Evolutionary conservation across 2,113 vertebrate genomes (phyloP).

Genomic region (Hipposideros armiger): DNA sequence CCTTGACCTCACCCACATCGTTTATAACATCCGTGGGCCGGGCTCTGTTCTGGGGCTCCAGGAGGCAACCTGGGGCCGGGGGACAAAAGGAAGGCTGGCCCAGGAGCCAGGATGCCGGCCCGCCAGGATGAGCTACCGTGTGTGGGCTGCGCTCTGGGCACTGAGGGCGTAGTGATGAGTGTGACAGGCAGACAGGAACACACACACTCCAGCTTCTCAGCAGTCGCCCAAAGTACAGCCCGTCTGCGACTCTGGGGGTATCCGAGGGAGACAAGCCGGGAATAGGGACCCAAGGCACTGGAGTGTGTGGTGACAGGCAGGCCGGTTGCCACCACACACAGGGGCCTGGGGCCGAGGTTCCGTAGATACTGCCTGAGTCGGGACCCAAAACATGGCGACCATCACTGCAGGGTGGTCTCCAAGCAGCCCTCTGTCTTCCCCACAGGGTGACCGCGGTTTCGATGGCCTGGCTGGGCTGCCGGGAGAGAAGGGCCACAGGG

Average conservation of each 20-base stretch:
- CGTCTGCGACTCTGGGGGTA: rapidly evolving
- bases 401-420: rapidly evolving
- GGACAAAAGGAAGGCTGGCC: neutral
- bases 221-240: rapidly evolving
- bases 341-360: neutral
- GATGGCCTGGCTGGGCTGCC: conserved; percentile 97
- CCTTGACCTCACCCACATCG: neutral
- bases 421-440: conserved; percentile 10
- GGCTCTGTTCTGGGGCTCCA: neutral
- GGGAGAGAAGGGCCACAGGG: conserved; percentile 98
- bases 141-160: rapidly evolving
- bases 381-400: rapidly evolving
- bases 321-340: rapidly evolving
- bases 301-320: rapidly evolving
- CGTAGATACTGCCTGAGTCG: rapidly evolving
- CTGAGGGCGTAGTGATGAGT: rapidly evolving
- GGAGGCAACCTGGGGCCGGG: neutral
- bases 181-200: no score
- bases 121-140: rapidly evolving
- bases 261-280: rapidly evolving
- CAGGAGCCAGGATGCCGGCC: rapidly evolving
- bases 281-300: rapidly evolving
- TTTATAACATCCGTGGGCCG: rapidly evolving
- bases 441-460: conserved; percentile 97
- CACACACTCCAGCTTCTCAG: rapidly evolving